Percentiles rank a stretch among this genome's conserved stretches.
These are phyloP conservation scores for Drosophila orena DNA, from an alignment of 1,140 invertebrate genomes.

Conservation along the genomic window DNA sequence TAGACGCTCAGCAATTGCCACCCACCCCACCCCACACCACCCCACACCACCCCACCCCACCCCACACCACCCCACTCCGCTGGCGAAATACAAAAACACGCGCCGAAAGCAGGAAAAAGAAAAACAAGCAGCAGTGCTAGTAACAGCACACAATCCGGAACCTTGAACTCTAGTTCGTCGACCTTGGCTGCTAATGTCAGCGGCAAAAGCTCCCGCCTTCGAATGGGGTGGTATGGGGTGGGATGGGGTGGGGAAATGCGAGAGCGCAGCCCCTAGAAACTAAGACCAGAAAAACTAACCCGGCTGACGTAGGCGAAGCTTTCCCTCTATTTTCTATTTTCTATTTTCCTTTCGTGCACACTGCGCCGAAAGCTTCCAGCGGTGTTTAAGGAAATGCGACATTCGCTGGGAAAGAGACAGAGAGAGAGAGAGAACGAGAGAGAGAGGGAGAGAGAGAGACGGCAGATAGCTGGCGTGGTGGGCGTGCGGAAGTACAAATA, in stretches of 20 bases:
- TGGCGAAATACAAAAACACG: constrained; percentile 37
- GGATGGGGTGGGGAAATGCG: constrained; percentile 7
- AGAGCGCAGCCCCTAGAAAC: constrained; percentile 62
- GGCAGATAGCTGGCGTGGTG: constrained; percentile 22
- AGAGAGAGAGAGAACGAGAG: too few species aligned
- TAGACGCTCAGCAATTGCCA: constrained; percentile 13
- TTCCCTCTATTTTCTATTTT: constrained; percentile 10
- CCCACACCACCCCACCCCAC: too few species aligned
- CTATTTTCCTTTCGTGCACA: background rate
- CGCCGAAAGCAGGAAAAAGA: constrained; percentile 39
- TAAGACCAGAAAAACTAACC: constrained; percentile 51
- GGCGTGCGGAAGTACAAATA: constrained; percentile 69
- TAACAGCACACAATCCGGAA: constrained; percentile 39
- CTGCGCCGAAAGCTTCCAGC: constrained; percentile 58
- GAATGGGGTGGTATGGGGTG: too few species aligned
- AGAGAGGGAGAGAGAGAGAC: background rate
- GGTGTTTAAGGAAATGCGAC: constrained; percentile 58
- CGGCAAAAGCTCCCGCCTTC: constrained; percentile 28
- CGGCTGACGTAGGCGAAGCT: constrained; percentile 43
- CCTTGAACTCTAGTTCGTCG: constrained; percentile 88
- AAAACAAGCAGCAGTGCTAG: constrained; percentile 15
- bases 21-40: background rate
- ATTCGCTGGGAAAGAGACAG: constrained; percentile 7
- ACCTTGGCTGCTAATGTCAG: constrained; percentile 85
- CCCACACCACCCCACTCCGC: background rate